Evolutionary conservation across 2,113 vertebrate genomes (phyloP), one percentile per base, ranked within the genome.

Genomic region (Scomber scombrus): DNA sequence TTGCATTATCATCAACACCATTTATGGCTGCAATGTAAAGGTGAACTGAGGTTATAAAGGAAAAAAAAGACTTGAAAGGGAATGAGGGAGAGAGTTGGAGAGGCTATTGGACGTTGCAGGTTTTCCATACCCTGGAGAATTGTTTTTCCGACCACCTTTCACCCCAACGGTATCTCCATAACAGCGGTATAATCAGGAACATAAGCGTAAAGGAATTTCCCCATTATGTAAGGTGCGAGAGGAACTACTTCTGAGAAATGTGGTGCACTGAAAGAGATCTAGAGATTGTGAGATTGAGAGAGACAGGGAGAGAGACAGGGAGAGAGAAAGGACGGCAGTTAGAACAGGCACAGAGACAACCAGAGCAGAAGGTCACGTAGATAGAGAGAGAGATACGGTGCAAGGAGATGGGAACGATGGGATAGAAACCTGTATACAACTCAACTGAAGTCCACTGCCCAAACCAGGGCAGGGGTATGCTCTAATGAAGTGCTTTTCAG

Each of bases 151-250:
- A 66, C 9, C 9, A 6, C 52, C 29, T 2, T 7, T 51, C 13
- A 31, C n/a, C 51, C 29, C 23, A 10, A 19, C 19, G 52, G 6
- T 58, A 58, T 51, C 61, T 69, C 69, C 58, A 49, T 60, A 86
- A 83, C 71, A 62, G 75, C 68, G 23, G 55, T 26, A 26, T 90
- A 90, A 92, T 89, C 40, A 75, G 71, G 70, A 90, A 91, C 90
- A 92, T 81, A 78, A 88, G 88, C 74, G 40, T 89, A 23, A 86
- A 93, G 90, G 93, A 92, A 94, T 94, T 86, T 93, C 75, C 65
- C 54, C 47, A 31, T 95, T 90, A 92, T 85, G 78, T 82, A 93
- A 93, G 71, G 65, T 86, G 66, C 61, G 34, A 76, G 75, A 78
- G 77, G 52, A 85, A 75, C 58, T n/a, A 29, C 54, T 88, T 84